phyloP scores from a whole-genome alignment of 1,140 invertebrate species.

The Tetramorium alpestre region DNA sequence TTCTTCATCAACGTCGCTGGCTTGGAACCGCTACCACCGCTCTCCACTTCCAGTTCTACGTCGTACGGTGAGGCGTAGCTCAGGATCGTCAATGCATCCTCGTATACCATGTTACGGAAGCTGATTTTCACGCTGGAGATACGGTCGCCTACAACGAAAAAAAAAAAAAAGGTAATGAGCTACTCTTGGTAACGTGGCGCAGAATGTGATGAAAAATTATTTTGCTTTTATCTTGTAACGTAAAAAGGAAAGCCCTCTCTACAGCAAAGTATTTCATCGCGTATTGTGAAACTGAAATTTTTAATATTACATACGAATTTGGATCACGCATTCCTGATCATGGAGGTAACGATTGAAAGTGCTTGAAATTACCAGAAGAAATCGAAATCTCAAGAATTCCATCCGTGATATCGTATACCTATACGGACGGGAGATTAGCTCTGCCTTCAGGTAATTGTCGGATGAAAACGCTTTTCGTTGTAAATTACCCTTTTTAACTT shows the following conservation, averaged over 20 bases:
- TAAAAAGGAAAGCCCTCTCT: neutral
- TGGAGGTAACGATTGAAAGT: neutral
- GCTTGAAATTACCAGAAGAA: neutral
- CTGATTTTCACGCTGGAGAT: constrained; percentile 94
- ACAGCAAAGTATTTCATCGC: neutral
- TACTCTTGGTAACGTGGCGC: neutral
- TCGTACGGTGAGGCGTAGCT: constrained; percentile 97
- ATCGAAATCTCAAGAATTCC: constrained; percentile 12
- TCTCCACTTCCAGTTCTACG: constrained; percentile 90
- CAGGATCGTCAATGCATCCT: constrained; percentile 95
- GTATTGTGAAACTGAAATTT: neutral
- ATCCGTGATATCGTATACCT: neutral
- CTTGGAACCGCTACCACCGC: constrained; percentile 85
- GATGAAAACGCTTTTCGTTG: neutral
- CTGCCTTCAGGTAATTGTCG: neutral
- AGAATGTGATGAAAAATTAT: neutral
- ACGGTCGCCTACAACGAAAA: constrained; percentile 90
- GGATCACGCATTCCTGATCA: neutral
- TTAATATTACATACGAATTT: neutral
- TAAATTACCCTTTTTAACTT: constrained; percentile 4
- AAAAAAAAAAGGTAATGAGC: neutral
- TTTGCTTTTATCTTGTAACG: neutral
- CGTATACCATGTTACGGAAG: constrained; percentile 95
- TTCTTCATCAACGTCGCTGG: constrained; percentile 85
- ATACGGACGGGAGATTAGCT: constrained; percentile 23